phyloP scores from a whole-genome alignment of 2,888 invertebrate genomes.

The Lymantria dispar region DNA sequence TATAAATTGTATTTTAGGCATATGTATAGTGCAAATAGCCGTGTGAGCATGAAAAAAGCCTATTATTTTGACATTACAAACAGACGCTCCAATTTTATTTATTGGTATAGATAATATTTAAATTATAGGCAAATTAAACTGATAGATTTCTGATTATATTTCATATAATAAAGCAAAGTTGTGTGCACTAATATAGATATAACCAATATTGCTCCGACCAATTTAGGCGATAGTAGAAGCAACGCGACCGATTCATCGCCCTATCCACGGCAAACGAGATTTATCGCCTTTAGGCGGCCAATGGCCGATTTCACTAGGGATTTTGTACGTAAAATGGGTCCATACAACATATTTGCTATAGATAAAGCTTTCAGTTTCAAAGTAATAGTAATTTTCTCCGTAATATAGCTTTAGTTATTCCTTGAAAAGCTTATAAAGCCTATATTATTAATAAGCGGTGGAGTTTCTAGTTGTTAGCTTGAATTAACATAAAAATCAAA shows the following conservation, averaged over 20 bases:
- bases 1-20: too few relatives aligned
- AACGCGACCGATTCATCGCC: not conserved
- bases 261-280: not conserved
- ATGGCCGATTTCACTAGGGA: not conserved
- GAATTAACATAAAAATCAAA: too few relatives aligned
- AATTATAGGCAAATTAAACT: too few relatives aligned
- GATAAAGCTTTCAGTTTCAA: not conserved
- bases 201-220: not conserved
- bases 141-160: too few relatives aligned
- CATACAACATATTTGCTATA: not conserved
- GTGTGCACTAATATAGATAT: not conserved
- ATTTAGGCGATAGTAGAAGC: not conserved
- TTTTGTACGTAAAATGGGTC: not conserved
- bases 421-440: not conserved
- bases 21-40: too few relatives aligned
- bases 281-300: not conserved
- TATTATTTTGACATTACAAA: too few relatives aligned
- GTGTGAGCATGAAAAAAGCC: too few relatives aligned
- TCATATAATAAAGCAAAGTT: too few relatives aligned
- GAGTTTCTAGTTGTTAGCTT: too few relatives aligned
- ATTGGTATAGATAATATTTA: too few relatives aligned
- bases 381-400: not conserved
- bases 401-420: not conserved
- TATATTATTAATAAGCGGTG: not conserved
- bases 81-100: too few relatives aligned